Conservation (phyloP, 1,140 invertebrate genomes). For the Sarcophaga bullata region DNA sequence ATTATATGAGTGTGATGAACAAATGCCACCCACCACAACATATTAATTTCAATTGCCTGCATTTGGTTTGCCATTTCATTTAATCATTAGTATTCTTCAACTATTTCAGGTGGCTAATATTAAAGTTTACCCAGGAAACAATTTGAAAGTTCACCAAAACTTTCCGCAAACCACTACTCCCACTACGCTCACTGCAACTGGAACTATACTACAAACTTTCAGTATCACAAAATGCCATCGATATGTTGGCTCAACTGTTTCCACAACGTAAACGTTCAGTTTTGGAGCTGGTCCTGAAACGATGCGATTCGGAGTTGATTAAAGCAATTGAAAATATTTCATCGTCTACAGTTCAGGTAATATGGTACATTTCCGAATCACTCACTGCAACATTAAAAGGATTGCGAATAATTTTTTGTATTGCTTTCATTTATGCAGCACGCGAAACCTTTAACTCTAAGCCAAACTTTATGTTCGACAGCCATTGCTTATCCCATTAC, state of each 20-base stretch:
- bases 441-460: constrained; percentile 13
- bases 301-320: constrained; percentile 86
- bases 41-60: constrained; percentile 63
- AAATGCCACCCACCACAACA: constrained; percentile 48
- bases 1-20: background rate
- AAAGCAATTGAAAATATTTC: constrained; percentile 68
- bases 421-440: background rate
- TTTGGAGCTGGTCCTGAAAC: constrained; percentile 84
- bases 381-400: background rate
- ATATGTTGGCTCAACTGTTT: constrained; percentile 87
- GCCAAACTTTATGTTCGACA: constrained; percentile 45
- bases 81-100: constrained; percentile 45
- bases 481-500: constrained; percentile 62
- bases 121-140: constrained; percentile 30
- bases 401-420: background rate
- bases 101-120: constrained; percentile 2
- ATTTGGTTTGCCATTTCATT: constrained; percentile 17
- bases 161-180: background rate
- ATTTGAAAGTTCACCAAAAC: background rate
- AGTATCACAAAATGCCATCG: constrained; percentile 75
- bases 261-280: constrained; percentile 87
- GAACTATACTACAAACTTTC: background rate
- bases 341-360: background rate
- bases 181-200: background rate
- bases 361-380: background rate